Conservation (phyloP, 1,140 invertebrate species). For the Procambarus clarkii region DNA sequence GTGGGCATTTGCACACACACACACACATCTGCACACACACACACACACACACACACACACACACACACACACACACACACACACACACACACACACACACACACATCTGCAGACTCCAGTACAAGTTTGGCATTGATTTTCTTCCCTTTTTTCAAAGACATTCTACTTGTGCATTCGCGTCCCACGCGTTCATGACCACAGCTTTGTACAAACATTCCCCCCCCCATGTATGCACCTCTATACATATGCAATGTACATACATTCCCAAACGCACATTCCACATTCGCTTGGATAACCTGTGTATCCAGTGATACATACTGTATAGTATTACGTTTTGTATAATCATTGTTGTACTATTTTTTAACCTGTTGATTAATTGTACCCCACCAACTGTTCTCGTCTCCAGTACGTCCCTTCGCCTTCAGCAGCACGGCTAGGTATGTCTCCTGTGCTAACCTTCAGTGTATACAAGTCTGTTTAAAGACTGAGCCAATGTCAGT, state of each 20-base stretch:
- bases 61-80: too few species aligned
- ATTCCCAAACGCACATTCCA: not conserved
- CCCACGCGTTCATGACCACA: not conserved
- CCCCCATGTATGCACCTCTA: not conserved
- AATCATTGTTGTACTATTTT: slow-evolving; percentile 53
- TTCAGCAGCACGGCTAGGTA: not conserved
- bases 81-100: slow-evolving; percentile 14
- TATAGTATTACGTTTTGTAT: slow-evolving; percentile 45
- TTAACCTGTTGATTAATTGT: slow-evolving; percentile 29
- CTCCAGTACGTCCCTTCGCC: not conserved
- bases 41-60: slow-evolving; percentile 6
- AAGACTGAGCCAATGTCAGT: too few species aligned
- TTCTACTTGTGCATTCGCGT: not conserved
- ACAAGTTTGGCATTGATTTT: slow-evolving; percentile 36
- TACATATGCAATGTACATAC: not conserved
- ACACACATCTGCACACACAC: not conserved
- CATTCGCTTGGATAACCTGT: not conserved
- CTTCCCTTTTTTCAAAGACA: not conserved
- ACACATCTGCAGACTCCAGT: too few species aligned
- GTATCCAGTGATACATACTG: slow-evolving; percentile 43
- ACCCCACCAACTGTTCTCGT: slow-evolving; percentile 54
- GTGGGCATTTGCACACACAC: slow-evolving; percentile 43
- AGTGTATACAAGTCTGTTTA: not conserved
- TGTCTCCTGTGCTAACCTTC: too few species aligned
- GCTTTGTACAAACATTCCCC: not conserved